phyloP scores from a whole-genome alignment of 2,113 vertebrate species.

The Prinia subflava region DNA sequence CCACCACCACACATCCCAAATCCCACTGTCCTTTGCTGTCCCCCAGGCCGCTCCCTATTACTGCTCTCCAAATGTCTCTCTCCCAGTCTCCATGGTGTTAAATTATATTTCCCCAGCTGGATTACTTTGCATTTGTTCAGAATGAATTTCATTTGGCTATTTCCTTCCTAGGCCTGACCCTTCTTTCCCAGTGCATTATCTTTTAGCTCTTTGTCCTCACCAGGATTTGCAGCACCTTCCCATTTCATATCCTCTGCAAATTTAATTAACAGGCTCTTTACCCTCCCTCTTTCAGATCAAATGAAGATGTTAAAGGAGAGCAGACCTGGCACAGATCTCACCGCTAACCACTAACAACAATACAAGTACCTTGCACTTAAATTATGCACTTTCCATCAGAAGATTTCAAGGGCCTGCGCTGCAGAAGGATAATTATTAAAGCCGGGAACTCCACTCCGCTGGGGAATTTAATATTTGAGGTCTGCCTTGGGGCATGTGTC shows the following conservation, averaged over 20 bases:
- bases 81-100: constrained; percentile 64
- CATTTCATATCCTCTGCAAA: constrained; percentile 68
- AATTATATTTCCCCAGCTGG: constrained; percentile 67
- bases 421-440: constrained; percentile 40
- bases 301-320: constrained; percentile 65
- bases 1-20: background rate
- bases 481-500: constrained; percentile 29
- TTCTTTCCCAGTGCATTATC: constrained; percentile 57
- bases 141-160: constrained; percentile 67
- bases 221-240: constrained; percentile 66
- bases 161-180: constrained; percentile 64
- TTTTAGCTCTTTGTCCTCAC: constrained; percentile 62
- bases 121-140: constrained; percentile 68
- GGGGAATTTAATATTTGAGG: constrained; percentile 47
- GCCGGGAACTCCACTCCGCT: background rate
- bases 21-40: constrained; percentile 22
- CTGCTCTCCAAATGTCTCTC: constrained; percentile 56
- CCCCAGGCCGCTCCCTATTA: constrained; percentile 6
- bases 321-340: constrained; percentile 55
- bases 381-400: constrained; percentile 59
- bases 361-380: constrained; percentile 60
- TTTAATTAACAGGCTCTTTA: constrained; percentile 69
- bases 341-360: constrained; percentile 62
- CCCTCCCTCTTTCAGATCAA: constrained; percentile 59
- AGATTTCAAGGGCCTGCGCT: constrained; percentile 41